Percentiles rank a stretch among this genome's conserved stretches.
Evolutionary conservation across 2,888 invertebrate genomes (phyloP).

Genomic region (Congeria kusceri): DNA sequence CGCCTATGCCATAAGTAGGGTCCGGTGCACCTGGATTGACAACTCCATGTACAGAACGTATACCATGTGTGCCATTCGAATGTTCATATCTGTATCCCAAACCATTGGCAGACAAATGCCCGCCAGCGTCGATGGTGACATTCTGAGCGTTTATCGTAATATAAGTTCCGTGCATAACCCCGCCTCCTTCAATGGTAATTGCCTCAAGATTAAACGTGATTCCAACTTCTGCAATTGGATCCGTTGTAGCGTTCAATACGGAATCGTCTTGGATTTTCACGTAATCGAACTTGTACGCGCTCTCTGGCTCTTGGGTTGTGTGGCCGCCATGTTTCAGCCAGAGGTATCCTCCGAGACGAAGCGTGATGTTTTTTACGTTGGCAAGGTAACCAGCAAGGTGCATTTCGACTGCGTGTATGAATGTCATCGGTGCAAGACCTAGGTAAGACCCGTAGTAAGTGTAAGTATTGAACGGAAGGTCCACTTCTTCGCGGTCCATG

Average conservation of each 20-base stretch:
- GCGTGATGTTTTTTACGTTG: constrained; percentile 72
- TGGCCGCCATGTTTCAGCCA: constrained; percentile 78
- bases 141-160: constrained; percentile 70
- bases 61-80: constrained; percentile 62
- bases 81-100: constrained; percentile 72
- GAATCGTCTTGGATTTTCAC: constrained; percentile 74
- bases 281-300: constrained; percentile 68
- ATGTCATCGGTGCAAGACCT: constrained; percentile 75
- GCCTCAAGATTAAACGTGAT: constrained; percentile 68
- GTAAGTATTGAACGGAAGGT: constrained; percentile 76
- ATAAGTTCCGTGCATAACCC: constrained; percentile 71
- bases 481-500: constrained; percentile 70
- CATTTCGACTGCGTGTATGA: constrained; percentile 76
- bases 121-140: constrained; percentile 77
- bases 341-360: constrained; percentile 75
- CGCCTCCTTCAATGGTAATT: constrained; percentile 76
- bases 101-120: constrained; percentile 71
- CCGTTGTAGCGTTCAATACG: constrained; percentile 70
- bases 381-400: constrained; percentile 74
- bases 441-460: constrained; percentile 73
- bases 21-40: constrained; percentile 73
- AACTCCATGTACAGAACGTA: constrained; percentile 67
- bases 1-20: constrained; percentile 41
- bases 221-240: constrained; percentile 71
- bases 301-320: constrained; percentile 60